These are phyloP conservation scores for Euphydryas editha DNA, from an alignment of 2,888 invertebrate species.

Conservation along the genomic window DNA sequence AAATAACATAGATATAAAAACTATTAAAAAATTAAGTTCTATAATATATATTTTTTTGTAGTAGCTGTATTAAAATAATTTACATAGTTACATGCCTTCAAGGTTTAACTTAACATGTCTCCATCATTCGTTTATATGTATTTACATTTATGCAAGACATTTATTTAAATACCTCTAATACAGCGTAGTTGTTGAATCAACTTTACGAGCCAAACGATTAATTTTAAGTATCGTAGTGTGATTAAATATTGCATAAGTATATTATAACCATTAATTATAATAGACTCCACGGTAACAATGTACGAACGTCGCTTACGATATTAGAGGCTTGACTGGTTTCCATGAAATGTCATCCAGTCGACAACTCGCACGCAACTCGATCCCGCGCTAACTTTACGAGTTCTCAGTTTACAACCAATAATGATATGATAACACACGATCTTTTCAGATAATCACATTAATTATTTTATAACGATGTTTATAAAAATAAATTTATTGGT, in stretches of 20 bases:
- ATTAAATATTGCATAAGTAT: conserved; percentile 32
- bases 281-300: conserved; percentile 27
- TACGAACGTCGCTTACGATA: conserved; percentile 23
- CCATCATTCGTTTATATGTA: conserved; percentile 13
- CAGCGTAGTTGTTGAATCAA: conserved; percentile 31
- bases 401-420: conserved; percentile 49
- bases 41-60: background rate
- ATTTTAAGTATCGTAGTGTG: conserved; percentile 32
- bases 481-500: background rate
- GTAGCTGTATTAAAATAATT: conserved; percentile 25
- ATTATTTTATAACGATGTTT: background rate
- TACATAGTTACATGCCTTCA: conserved; percentile 22
- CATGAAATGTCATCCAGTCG: conserved; percentile 67
- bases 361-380: conserved; percentile 60
- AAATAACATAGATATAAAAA: too few species aligned
- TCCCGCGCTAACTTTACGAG: conserved; percentile 50
- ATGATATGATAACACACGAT: conserved; percentile 38
- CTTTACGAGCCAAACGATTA: conserved; percentile 32
- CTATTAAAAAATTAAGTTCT: too few species aligned
- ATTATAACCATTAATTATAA: conserved; percentile 26
- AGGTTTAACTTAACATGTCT: conserved; percentile 27
- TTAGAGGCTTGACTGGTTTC: conserved; percentile 61
- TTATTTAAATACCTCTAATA: conserved; percentile 39
- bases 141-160: conserved; percentile 39
- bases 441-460: conserved; percentile 41